Evolutionary conservation across 2,888 invertebrate species (phyloP).

Genomic region (Busseola fusca): DNA sequence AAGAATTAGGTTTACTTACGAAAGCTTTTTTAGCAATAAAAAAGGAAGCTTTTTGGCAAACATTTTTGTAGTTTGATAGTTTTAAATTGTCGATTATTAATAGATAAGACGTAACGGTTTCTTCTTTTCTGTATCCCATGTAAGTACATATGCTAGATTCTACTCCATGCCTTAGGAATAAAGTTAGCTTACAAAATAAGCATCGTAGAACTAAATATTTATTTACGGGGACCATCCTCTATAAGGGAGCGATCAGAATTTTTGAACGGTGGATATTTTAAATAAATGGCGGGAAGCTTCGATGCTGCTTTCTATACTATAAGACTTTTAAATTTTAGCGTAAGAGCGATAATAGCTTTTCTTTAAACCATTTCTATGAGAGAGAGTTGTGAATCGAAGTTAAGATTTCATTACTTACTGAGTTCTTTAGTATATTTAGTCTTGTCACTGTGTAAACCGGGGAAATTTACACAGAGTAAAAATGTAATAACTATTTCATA

Average conservation of each 20-base stretch:
- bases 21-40: slow-evolving; percentile 87
- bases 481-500: slow-evolving; percentile 63
- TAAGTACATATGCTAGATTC: slow-evolving; percentile 80
- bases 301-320: slow-evolving; percentile 77
- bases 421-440: slow-evolving; percentile 71
- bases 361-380: slow-evolving; percentile 72
- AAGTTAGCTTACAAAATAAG: slow-evolving; percentile 76
- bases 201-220: slow-evolving; percentile 75
- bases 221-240: slow-evolving; percentile 87
- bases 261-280: slow-evolving; percentile 72
- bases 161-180: slow-evolving; percentile 81
- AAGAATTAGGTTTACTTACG: slow-evolving; percentile 70
- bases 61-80: slow-evolving; percentile 79
- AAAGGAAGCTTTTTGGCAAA: slow-evolving; percentile 82
- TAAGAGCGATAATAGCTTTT: slow-evolving; percentile 72
- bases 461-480: slow-evolving; percentile 85
- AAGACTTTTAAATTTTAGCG: slow-evolving; percentile 80
- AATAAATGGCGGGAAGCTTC: slow-evolving; percentile 74
- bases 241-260: slow-evolving; percentile 80
- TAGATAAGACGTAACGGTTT: slow-evolving; percentile 70
- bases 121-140: slow-evolving; percentile 73
- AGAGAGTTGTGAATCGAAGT: slow-evolving; percentile 82
- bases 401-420: slow-evolving; percentile 67
- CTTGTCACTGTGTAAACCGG: slow-evolving; percentile 82
- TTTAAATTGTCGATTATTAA: slow-evolving; percentile 78